Base-by-base conservation (phyloP, 2,888 invertebrate species). In the Acleris literana region DNA sequence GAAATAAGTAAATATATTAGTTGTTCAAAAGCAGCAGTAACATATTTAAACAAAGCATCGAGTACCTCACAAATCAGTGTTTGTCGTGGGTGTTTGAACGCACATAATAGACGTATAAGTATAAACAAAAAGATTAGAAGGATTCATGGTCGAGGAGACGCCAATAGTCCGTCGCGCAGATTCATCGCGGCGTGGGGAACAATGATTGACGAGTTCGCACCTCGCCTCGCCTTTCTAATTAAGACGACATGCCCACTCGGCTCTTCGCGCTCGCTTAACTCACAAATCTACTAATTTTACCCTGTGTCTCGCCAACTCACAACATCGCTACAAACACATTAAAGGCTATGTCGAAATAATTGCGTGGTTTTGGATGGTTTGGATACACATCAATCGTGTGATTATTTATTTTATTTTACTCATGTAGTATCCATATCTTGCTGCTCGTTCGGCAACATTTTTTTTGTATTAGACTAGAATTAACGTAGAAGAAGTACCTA, bases 171-270 rank as follows among this genome's bases (percentile, higher is more conserved):
- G 79, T 86, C 76, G 76, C 76, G 79, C 73, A 79, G 80, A 87
- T 87, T 78, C 79, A 88, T 89, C 88, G 76, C 72, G 57, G 63
- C 77, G 82, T 80, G 72, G 83, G 84, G 81, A 90, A 87, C 89
- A 90, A 90, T 91, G 92, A 91, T 90, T 86, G 89, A 91, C 88
- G 90, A 90, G 86, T 91, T 92, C 88, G 88, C 92, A 92, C 92
- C 89, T 91, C 90, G 85, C 79, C 79, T 77, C 83, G 87, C 82
- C 79, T 82, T 81, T 81, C 88, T 90, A 92, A 92, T 92, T 90
- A 92, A 91, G 90, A 88, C 87, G 87, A 88, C 85, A 87, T 91
- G 90, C 88, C 86, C 80, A 75, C 75, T 84, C 86, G 87, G 77
- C 80, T 80, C 83, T 83, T 80, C 84, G 80, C 84, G 82, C 84